Percentiles rank a stretch among this genome's conserved stretches.
These are phyloP conservation scores for Acleris cristana DNA, from an alignment of 2,888 invertebrate species.

Conservation along the genomic window DNA sequence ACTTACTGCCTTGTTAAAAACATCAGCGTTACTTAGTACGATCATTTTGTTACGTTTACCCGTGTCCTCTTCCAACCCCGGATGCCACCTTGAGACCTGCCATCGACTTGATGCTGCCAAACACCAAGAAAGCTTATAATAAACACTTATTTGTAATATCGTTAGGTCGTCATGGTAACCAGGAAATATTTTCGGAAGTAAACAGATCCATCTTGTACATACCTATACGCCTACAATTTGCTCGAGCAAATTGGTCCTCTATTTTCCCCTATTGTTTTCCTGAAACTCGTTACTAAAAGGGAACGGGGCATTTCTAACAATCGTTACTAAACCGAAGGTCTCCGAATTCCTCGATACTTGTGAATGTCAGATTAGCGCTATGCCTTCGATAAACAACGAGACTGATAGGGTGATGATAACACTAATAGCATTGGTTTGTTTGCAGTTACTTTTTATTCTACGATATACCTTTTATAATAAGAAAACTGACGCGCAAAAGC, in stretches of 20 bases:
- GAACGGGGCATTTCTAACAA: constrained; percentile 57
- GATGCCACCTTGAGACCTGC: too few species aligned
- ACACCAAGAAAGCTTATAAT: too few species aligned
- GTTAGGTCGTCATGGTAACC: too few species aligned
- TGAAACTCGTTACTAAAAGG: constrained; percentile 55
- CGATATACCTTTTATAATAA: too few species aligned
- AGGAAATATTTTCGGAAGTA: neutral
- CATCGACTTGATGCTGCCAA: too few species aligned
- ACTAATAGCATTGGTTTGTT: neutral
- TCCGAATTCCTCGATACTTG: constrained; percentile 55
- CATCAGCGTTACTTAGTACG: too few species aligned
- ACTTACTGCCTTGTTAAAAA: too few species aligned
- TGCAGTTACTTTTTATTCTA: too few species aligned
- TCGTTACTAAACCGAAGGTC: constrained; percentile 62
- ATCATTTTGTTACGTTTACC: too few species aligned
- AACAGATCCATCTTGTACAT: constrained; percentile 12
- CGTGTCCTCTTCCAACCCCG: too few species aligned
- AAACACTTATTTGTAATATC: too few species aligned
- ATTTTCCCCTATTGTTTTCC: constrained; percentile 43
- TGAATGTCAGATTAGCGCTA: constrained; percentile 62
- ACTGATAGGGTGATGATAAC: neutral
- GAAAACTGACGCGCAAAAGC: too few species aligned
- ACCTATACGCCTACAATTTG: constrained; percentile 29
- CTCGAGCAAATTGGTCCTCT: constrained; percentile 21
- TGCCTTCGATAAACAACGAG: constrained; percentile 51